Percentiles rank a stretch among this genome's conserved stretches.
phyloP scores from a whole-genome alignment of 2,888 invertebrate genomes.

The Acleris cristana region DNA sequence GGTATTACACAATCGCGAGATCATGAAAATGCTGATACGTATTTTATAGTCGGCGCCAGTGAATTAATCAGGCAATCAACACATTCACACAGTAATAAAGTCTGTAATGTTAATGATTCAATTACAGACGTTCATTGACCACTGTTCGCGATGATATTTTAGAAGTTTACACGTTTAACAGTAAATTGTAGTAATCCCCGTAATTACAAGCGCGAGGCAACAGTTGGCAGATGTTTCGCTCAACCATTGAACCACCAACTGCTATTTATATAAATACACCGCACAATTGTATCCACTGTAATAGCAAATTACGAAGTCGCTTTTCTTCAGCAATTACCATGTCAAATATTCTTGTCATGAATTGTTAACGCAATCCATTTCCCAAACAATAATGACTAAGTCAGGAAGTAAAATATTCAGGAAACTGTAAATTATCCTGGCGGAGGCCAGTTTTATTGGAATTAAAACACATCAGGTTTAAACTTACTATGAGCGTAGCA shows the following conservation, averaged over 20 bases:
- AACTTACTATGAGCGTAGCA: constrained; percentile 31
- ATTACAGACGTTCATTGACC: constrained; percentile 20
- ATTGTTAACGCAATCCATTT: constrained; percentile 13
- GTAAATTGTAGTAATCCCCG: constrained; percentile 26
- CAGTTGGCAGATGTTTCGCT: constrained; percentile 55
- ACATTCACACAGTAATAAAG: constrained; percentile 34
- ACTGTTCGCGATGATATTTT: constrained; percentile 12
- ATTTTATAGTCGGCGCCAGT: constrained; percentile 21
- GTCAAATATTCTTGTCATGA: constrained; percentile 10
- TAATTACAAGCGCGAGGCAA: constrained; percentile 45
- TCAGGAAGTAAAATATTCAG: constrained; percentile 25
- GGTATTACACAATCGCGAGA: constrained; percentile 24
- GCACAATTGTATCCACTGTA: constrained; percentile 42
- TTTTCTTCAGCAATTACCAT: constrained; percentile 18
- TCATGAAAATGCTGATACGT: constrained; percentile 31
- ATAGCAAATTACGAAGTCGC: constrained; percentile 28
- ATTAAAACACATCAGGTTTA: constrained; percentile 29
- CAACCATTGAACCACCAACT: constrained; percentile 50
- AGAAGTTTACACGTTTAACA: constrained; percentile 18
- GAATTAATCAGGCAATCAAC: constrained; percentile 36
- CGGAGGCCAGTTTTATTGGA: constrained; percentile 23
- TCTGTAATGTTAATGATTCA: constrained; percentile 35
- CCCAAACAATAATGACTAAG: constrained; percentile 25
- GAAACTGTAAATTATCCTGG: constrained; percentile 30
- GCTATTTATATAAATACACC: constrained; percentile 45